Percentiles rank a stretch among this genome's conserved stretches.
Evolutionary conservation across 2,113 vertebrate species (phyloP).

Genomic region (Setophaga coronata): DNA sequence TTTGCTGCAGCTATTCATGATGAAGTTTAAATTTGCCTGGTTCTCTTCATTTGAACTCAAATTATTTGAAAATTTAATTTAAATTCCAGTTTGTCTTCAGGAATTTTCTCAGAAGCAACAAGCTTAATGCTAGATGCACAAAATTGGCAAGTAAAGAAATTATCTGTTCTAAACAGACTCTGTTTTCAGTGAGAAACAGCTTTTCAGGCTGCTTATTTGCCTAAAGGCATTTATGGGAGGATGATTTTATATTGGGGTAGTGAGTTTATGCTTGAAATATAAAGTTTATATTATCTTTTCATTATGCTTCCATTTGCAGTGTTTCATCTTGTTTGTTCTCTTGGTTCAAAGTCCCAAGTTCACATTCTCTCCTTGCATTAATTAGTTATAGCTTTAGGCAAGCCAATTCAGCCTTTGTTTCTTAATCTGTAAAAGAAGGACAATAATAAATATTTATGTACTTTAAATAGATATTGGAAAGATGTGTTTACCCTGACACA

Average conservation of each 20-base stretch:
- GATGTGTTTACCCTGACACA: not conserved
- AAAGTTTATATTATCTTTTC: constrained; percentile 13
- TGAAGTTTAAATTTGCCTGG: not conserved
- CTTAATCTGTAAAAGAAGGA: not conserved
- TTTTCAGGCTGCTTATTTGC: not conserved
- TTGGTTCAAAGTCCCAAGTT: constrained; percentile 4
- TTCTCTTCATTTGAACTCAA: not conserved
- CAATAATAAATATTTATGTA: constrained; percentile 24
- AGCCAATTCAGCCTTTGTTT: constrained; percentile 1
- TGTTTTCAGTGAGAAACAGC: not conserved
- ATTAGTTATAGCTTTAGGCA: not conserved
- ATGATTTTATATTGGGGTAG: not conserved
- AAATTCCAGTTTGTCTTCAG: not conserved
- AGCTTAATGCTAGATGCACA: not conserved
- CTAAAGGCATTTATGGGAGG: not conserved
- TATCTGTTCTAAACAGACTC: not conserved
- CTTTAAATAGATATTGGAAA: not conserved
- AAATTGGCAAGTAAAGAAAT: not conserved
- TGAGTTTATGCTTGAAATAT: not conserved
- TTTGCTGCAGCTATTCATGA: not conserved
- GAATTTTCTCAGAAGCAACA: not conserved
- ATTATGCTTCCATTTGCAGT: not conserved
- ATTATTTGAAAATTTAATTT: not conserved
- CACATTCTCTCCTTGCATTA: not conserved
- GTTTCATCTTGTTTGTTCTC: not conserved